phyloP scores from a whole-genome alignment of 1,140 invertebrate genomes.

The Carposina sasakii region DNA sequence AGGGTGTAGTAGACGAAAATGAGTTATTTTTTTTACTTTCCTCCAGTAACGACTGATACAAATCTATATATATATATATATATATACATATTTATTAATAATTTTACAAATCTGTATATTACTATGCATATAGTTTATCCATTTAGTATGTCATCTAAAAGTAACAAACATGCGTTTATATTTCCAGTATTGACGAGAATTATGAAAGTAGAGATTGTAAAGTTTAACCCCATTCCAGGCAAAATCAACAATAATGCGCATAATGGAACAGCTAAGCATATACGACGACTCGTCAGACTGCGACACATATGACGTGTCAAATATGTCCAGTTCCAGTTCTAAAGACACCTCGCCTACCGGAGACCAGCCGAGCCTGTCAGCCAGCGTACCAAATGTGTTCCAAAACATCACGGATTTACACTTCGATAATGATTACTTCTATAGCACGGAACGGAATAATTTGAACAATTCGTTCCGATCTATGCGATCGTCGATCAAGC shows the following conservation, averaged over 20 bases:
- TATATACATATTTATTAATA: too few species aligned
- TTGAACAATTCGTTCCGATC: conserved; percentile 55
- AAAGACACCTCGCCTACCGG: conserved; percentile 51
- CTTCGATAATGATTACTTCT: conserved; percentile 56
- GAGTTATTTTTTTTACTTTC: conserved; percentile 1
- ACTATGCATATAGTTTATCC: too few species aligned
- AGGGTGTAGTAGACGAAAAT: neutral
- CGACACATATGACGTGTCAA: conserved; percentile 75
- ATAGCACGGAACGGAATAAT: conserved; percentile 16
- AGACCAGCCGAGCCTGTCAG: neutral
- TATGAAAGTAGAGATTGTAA: too few species aligned
- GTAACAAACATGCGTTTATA: too few species aligned
- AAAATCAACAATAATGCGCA: conserved; percentile 82
- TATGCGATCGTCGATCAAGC: conserved; percentile 35
- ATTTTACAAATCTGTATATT: too few species aligned
- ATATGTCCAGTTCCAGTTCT: conserved; percentile 72
- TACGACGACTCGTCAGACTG: conserved; percentile 80
- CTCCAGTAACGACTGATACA: too few species aligned
- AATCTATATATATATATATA: too few species aligned
- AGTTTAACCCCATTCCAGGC: too few species aligned
- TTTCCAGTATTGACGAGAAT: too few species aligned
- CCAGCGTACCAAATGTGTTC: conserved; percentile 40
- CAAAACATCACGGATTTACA: conserved; percentile 41
- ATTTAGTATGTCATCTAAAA: too few species aligned
- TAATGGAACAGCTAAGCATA: conserved; percentile 82